Evolutionary conservation across 2,113 vertebrate genomes (phyloP).

Genomic region (Rhinoptilus africanus): DNA sequence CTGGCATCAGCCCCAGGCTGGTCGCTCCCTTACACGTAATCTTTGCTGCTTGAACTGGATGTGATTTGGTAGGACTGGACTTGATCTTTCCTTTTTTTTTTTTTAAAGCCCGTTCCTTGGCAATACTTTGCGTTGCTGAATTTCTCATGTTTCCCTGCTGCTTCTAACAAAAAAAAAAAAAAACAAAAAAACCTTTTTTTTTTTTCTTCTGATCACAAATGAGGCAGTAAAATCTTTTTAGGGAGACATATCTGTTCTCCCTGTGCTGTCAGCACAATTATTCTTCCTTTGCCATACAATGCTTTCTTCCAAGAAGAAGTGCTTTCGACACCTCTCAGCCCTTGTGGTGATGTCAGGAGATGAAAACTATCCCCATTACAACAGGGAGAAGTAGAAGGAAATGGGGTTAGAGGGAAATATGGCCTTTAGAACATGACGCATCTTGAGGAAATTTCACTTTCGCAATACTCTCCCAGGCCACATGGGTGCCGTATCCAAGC

Average conservation of each 20-base stretch:
- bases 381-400: not conserved
- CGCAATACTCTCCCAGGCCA: not conserved
- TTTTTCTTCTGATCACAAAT: slow-evolving; percentile 34
- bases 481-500: not conserved
- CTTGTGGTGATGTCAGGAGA: not conserved
- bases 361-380: not conserved
- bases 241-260: not conserved
- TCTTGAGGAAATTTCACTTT: not conserved
- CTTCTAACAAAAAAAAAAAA: not conserved
- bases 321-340: slow-evolving; percentile 16
- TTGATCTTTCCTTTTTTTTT: not conserved
- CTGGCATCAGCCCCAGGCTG: not conserved
- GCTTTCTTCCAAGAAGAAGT: slow-evolving; percentile 22
- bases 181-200: not conserved
- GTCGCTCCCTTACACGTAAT: rapidly evolving
- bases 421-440: not conserved
- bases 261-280: not conserved
- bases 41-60: not conserved
- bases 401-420: not conserved
- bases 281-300: not conserved
- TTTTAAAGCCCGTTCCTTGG: too few species aligned
- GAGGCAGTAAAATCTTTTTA: not conserved
- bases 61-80: not conserved
- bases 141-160: slow-evolving; percentile 4
- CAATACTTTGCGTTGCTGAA: slow-evolving; percentile 12